Percentiles rank a stretch among this genome's conserved stretches.
These are phyloP conservation scores for Fragum whitleyi DNA, from an alignment of 2,888 invertebrate species.

Conservation along the genomic window DNA sequence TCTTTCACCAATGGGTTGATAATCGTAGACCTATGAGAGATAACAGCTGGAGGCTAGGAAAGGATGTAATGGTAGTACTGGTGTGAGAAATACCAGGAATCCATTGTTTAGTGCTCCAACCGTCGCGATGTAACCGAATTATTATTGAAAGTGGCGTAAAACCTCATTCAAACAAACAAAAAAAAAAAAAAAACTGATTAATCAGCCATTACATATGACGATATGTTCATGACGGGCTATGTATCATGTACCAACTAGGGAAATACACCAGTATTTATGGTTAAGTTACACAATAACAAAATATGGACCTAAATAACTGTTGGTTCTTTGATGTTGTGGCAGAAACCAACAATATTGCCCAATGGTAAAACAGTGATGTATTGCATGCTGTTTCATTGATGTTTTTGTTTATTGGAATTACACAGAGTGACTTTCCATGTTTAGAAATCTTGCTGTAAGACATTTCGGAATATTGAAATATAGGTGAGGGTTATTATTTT, in stretches of 20 bases:
- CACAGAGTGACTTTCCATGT: not conserved
- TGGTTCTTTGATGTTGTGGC: not conserved
- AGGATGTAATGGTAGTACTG: too few species aligned
- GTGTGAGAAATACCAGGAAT: too few species aligned
- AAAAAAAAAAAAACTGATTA: too few species aligned
- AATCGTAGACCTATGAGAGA: too few species aligned
- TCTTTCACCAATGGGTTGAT: too few species aligned
- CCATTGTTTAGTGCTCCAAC: too few species aligned
- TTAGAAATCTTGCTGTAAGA: not conserved
- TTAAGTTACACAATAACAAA: slow-evolving; percentile 1
- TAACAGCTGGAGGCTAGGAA: too few species aligned
- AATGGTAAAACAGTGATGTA: not conserved
- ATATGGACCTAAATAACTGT: not conserved
- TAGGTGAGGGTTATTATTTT: too few species aligned
- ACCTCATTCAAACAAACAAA: too few species aligned
- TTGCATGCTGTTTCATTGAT: not conserved
- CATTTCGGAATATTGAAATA: not conserved
- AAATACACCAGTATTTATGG: not conserved
- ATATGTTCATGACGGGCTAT: not conserved
- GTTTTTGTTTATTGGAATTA: not conserved
- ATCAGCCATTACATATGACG: too few species aligned
- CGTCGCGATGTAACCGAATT: too few species aligned
- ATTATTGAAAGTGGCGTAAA: too few species aligned
- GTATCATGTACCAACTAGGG: not conserved
- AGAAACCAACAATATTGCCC: not conserved